Percentiles rank a stretch among this genome's conserved stretches.
Evolutionary conservation across 2,888 invertebrate species (phyloP).

Genomic region (Amblyjoppa proteus): DNA sequence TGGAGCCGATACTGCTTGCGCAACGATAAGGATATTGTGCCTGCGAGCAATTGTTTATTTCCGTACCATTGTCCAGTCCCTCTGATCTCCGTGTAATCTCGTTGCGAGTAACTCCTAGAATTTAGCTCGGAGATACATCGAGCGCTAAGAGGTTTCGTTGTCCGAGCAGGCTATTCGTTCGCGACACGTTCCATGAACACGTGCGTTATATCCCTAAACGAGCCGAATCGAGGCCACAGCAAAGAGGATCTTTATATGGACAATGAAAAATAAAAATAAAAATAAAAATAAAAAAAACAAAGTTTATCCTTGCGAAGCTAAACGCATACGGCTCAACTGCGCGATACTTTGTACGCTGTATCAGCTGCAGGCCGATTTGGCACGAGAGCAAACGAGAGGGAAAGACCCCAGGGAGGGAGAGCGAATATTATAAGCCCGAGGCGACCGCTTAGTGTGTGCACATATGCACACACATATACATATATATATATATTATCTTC

Average conservation of each 20-base stretch:
- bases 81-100: constrained; percentile 9
- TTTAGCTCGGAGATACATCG: neutral
- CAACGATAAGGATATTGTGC: neutral
- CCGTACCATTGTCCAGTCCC: neutral
- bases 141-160: constrained; percentile 10
- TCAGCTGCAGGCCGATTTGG: constrained; percentile 8
- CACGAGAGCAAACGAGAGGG: constrained; percentile 21
- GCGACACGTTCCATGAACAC: constrained; percentile 34
- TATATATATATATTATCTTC: neutral
- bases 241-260: constrained; percentile 30
- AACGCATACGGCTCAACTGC: neutral
- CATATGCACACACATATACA: neutral
- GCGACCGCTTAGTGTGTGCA: neutral
- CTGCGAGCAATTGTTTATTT: neutral
- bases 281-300: constrained; percentile 25
- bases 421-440: constrained; percentile 20
- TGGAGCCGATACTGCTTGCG: neutral
- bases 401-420: constrained; percentile 2
- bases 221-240: constrained; percentile 42
- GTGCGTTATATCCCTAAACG: constrained; percentile 49
- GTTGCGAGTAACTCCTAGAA: neutral
- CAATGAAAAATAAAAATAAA: neutral
- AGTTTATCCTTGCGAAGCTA: constrained; percentile 39
- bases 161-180: neutral
- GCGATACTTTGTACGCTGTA: constrained; percentile 28